Evolutionary conservation across 1,140 invertebrate genomes (phyloP), one percentile per base, ranked within the genome.

Genomic region (Drosophila baimaii): DNA sequence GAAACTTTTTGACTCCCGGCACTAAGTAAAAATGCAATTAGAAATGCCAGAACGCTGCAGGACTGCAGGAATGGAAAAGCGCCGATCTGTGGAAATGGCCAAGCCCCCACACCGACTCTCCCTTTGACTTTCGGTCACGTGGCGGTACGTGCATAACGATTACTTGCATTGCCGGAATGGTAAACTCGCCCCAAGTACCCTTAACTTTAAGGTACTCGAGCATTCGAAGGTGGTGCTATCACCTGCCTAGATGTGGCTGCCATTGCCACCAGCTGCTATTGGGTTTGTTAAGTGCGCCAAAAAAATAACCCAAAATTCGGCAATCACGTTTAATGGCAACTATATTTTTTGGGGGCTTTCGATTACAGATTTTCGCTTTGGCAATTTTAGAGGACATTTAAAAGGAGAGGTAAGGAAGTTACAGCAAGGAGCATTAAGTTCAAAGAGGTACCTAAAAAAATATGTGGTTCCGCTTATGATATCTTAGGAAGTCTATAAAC

Each of bases 21-120:
- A 88, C 76, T 88, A 89, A 89, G 79, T 88, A 88, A 89, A 88
- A 88, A 89, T 89, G 84, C 83, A 88, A 88, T 88, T 88, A 88
- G 79, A 88, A 77, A 41, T 78, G 78, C 55, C 59, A 66, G 44
- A 49, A 35, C 51, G 51, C 59, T 51, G 47, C 57, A 76, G 58
- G 71, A 71, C 55, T 47, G 49, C n/a, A n/a, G 52, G 63, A 77
- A 76, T 79, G 81, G 62, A 68, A 81, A 21, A 81, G 62, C 64
- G 54, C 46, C 39, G 56, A 70, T 68, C 65, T 68, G 61, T 33
- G 58, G 58, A 64, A 59, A 64, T 59, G 55, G 35, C 35, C 59
- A 39, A 51, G 58, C 51, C 59, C 23, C 15, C 49, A n/a, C 9
- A 21, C 44, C 21, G 19, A 31, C 41, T 12, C 35, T 29, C 31